Conservation (phyloP, 2,113 vertebrate genomes). For the Phalacrocorax aristotelis region DNA sequence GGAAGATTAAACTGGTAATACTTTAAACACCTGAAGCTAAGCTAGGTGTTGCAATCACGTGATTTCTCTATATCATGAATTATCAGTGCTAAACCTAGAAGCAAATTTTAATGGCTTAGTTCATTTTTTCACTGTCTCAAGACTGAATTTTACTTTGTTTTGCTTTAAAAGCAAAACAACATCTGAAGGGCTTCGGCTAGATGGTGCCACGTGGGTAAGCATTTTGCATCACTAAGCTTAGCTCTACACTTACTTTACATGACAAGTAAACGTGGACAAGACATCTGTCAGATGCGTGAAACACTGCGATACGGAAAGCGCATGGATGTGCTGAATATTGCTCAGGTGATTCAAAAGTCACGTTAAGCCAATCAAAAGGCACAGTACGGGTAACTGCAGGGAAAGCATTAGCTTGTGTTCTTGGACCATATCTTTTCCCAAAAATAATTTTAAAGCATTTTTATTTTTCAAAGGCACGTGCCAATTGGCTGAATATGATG, state of each 20-base stretch:
- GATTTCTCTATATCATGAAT: not conserved
- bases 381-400: not conserved
- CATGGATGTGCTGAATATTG: not conserved
- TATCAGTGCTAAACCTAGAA: not conserved
- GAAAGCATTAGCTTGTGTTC: not conserved
- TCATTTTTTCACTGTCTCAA: not conserved
- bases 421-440: not conserved
- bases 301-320: accelerated
- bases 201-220: not conserved
- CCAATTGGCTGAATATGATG: not conserved
- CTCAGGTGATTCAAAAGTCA: not conserved
- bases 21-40: not conserved
- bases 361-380: not conserved
- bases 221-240: not conserved
- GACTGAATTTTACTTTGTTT: not conserved
- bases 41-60: not conserved
- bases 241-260: not conserved
- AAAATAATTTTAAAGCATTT: not conserved
- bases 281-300: not conserved
- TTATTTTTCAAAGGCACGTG: not conserved
- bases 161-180: not conserved
- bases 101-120: not conserved
- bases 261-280: not conserved
- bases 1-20: not conserved
- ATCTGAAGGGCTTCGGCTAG: not conserved